phyloP scores from a whole-genome alignment of 37 sponge, comb jelly and placozoan species.

The Eunapius fragilis region DNA sequence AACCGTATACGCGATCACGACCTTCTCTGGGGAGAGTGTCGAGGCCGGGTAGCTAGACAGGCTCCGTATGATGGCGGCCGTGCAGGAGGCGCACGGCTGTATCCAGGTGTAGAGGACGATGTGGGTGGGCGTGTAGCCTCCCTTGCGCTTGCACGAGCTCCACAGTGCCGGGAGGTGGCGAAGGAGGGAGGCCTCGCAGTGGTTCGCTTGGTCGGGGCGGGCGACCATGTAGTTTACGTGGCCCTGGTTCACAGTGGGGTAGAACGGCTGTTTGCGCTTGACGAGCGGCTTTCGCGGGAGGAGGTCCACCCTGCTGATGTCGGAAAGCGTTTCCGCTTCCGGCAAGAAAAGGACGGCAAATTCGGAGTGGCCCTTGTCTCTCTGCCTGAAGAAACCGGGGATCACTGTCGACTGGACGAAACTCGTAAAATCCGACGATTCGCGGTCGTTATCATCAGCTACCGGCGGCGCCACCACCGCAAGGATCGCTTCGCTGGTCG shows the following conservation, averaged over 20 bases:
- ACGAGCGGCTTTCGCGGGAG: not conserved
- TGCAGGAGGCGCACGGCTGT: not conserved
- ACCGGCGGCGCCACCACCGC: not conserved
- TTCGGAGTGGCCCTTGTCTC: not conserved
- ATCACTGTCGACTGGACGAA: not conserved
- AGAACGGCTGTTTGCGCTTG: not conserved
- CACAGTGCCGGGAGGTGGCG: not conserved
- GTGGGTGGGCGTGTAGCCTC: not conserved
- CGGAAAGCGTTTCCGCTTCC: not conserved
- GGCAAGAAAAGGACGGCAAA: not conserved
- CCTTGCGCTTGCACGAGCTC: not conserved
- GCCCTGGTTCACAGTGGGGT: not conserved
- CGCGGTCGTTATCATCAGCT: not conserved
- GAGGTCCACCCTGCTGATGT: not conserved
- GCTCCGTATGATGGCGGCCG: not conserved
- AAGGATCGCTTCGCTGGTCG: not conserved
- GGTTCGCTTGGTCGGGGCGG: not conserved
- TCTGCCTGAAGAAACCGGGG: not conserved
- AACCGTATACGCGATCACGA: not conserved
- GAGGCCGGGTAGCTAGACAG: not conserved
- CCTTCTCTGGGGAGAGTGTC: not conserved
- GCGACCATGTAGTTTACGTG: not conserved
- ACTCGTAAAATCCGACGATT: not conserved
- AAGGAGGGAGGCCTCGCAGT: not conserved
- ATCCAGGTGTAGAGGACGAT: not conserved